A percentile compares a stretch with the other conserved stretches of the same genome.
phyloP scores from a whole-genome alignment of 2,797 vertebrate species.

The Carcharodon carcharias region DNA sequence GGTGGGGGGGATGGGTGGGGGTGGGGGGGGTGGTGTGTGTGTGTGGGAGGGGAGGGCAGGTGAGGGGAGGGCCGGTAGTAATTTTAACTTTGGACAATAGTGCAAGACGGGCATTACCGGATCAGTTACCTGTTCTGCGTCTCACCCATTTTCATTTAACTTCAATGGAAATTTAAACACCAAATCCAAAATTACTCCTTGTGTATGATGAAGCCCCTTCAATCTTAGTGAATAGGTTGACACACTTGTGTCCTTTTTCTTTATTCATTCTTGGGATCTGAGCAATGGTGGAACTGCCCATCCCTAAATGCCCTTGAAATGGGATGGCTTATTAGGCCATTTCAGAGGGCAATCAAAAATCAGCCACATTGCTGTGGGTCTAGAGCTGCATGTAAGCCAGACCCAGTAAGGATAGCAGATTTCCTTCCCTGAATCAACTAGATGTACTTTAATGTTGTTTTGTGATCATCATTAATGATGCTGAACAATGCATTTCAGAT shows the following conservation, averaged over 20 bases:
- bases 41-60: no score
- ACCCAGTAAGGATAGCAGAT: no score
- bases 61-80: not conserved
- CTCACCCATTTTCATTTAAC: not conserved
- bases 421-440: no score
- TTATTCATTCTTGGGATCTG: not conserved
- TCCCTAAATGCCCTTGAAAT: not conserved
- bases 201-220: not conserved
- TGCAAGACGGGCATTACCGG: not conserved
- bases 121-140: not conserved
- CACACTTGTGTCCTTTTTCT: not conserved
- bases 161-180: not conserved
- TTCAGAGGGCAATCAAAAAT: not conserved
- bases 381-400: no score
- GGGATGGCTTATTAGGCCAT: not conserved
- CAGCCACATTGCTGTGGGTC: no score
- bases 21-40: no score
- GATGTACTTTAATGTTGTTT: no score
- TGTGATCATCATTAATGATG: no score
- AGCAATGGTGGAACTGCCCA: not conserved
- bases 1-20: no score
- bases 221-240: not conserved
- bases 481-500: no score
- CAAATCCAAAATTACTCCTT: not conserved
- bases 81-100: not conserved